Conservation (phyloP, 2,888 invertebrate genomes). For the Acanthoscelides obtectus region DNA sequence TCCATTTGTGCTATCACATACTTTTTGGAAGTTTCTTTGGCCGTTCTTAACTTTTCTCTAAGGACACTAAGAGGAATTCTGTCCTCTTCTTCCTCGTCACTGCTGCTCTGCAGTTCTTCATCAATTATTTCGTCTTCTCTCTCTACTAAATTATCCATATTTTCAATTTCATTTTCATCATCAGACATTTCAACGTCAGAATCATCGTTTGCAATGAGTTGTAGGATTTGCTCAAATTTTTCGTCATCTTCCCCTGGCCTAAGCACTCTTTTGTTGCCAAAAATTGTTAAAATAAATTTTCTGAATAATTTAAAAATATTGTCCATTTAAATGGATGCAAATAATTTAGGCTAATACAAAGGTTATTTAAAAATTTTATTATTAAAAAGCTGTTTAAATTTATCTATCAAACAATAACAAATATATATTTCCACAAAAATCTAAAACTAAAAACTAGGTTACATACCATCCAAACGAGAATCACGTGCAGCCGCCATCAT, state of each 20-base stretch:
- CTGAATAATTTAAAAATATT: background rate
- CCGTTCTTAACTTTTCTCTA: no score
- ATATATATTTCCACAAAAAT: background rate
- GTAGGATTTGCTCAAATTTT: no score
- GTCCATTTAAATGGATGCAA: background rate
- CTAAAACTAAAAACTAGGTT: background rate
- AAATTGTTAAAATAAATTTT: no score
- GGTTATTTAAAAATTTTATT: background rate
- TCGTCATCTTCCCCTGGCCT: background rate
- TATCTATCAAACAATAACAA: background rate
- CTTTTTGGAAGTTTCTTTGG: background rate
- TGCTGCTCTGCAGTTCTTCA: background rate
- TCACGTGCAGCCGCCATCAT: no score
- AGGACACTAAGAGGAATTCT: no score
- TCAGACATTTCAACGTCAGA: no score
- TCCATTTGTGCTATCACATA: background rate
- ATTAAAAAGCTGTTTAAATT: no score
- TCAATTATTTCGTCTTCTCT: background rate
- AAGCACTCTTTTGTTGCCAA: background rate
- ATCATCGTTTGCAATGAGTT: no score
- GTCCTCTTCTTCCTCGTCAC: background rate
- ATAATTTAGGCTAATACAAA: background rate
- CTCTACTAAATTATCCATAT: no score
- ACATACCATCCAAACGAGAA: no score
- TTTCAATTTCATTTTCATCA: no score